Conservation (phyloP, 2,888 invertebrate genomes). For the Catocala fraxini region DNA sequence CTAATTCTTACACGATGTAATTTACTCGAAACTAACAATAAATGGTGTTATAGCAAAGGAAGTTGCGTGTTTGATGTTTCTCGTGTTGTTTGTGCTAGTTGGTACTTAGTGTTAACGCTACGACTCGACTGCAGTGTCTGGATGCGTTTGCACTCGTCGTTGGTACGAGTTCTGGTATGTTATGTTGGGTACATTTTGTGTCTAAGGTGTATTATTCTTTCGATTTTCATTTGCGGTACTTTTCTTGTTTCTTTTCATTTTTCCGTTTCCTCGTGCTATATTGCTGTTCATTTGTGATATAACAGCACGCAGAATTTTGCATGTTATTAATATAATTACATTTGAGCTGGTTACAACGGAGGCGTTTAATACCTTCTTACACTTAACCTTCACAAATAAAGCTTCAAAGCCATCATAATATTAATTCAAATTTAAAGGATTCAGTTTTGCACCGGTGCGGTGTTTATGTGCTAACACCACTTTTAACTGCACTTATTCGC, state of each 20-base stretch:
- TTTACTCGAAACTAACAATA: slow-evolving; percentile 45
- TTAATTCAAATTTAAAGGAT: no score
- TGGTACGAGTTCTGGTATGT: slow-evolving; percentile 69
- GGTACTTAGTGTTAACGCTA: slow-evolving; percentile 6
- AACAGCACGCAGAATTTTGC: no score
- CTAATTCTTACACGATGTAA: slow-evolving; percentile 27
- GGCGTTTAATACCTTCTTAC: no score
- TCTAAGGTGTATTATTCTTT: slow-evolving; percentile 40
- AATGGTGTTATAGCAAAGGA: slow-evolving; percentile 39
- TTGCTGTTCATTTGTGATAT: no score
- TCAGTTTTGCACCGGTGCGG: no score
- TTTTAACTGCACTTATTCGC: no score
- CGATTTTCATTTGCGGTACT: slow-evolving; percentile 24
- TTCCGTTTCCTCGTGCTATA: no score
- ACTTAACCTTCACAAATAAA: no score
- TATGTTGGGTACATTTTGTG: slow-evolving; percentile 86
- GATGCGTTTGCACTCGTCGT: slow-evolving; percentile 52
- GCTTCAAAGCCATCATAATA: no score
- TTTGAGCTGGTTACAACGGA: no score
- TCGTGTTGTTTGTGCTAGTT: slow-evolving; percentile 3
- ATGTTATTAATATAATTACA: no score
- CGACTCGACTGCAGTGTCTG: slow-evolving; percentile 44
- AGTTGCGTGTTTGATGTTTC: slow-evolving; percentile 41
- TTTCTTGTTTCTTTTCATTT: slow-evolving; percentile 27
- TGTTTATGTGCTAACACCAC: no score